Base-by-base conservation (phyloP, 2,888 invertebrate species). In the Thalpophila matura region DNA sequence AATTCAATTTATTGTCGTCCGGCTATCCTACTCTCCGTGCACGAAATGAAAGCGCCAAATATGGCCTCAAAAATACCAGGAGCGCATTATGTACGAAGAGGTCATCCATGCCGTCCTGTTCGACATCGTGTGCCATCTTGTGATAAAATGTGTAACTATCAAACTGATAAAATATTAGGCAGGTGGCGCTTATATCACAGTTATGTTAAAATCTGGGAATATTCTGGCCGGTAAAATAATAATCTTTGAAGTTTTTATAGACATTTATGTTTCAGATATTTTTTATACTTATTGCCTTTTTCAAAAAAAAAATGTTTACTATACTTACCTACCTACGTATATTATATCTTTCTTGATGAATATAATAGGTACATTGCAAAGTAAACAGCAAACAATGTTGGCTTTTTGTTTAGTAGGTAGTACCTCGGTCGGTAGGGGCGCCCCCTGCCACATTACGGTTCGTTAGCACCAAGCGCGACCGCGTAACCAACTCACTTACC, bases 1-100 rank as follows among this genome's bases (percentile, higher is more conserved):
- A 27, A 60, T 33, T 46, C 27, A 10, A 51, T n/a, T n/a, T n/a
- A n/a, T 14, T 49, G 7, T 35, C 26, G 22, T 27, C 14, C 18
- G 22, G 29, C 33, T 27, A 6, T 47, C 20, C 26, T 26, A 27
- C 33, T 35, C 10, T 14, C 42, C 37, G 47, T 57, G 46, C 51
- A 65, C 57, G 57, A 79, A 79, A 85, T 76, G 87, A 90, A 90
- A 88, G 90, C 87, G 85, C 92, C 93, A 89, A 92, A 93, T 93
- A 94, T 88, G 93, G 92, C 74, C 83, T 84, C 87, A 68, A 87
- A 89, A 87, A 83, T 92, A 94, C 92, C 79, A 93, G 93, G 92
- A 74, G 69, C 57, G 63, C 89, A 94, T 86, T 80, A 60, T 40
- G 56, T 33, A 63, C 38, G 43, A 84, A 74, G 84, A 86, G 87